Evolutionary conservation across 1,140 invertebrate genomes (phyloP).

Genomic region (Lepidotrigona ventralis): DNA sequence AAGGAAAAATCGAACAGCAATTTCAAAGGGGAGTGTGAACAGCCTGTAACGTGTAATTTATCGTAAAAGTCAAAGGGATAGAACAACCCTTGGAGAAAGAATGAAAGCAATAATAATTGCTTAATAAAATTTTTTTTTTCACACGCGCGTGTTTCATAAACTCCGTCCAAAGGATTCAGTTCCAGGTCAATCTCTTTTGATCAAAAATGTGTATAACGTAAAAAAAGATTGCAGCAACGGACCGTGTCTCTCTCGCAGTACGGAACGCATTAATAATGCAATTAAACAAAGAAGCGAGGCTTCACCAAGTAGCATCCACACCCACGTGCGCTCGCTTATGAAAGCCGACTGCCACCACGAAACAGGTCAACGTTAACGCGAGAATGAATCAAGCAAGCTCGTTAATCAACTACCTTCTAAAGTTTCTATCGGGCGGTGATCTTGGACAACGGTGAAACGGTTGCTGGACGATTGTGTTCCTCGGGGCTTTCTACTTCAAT

Average conservation of each 20-base stretch:
- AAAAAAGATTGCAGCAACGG: too few species aligned
- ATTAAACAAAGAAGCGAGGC: background rate
- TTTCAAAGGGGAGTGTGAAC: too few species aligned
- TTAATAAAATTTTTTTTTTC: too few species aligned
- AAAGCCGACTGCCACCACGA: constrained; percentile 10
- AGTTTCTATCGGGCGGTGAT: constrained; percentile 31
- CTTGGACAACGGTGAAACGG: constrained; percentile 22
- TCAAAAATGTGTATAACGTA: too few species aligned
- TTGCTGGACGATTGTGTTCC: constrained; percentile 21
- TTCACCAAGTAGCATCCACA: background rate
- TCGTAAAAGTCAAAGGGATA: too few species aligned
- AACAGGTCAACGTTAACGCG: constrained; percentile 46
- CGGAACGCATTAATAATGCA: background rate
- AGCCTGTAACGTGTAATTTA: too few species aligned
- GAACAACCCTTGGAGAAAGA: too few species aligned
- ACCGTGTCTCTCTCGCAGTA: background rate
- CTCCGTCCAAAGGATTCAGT: too few species aligned
- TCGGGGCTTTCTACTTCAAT: constrained; percentile 9
- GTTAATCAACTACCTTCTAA: constrained; percentile 33
- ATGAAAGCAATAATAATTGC: too few species aligned
- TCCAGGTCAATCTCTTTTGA: too few species aligned
- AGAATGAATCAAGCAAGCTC: constrained; percentile 41
- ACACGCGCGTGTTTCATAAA: too few species aligned
- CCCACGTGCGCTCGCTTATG: constrained; percentile 17
- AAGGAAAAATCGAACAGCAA: too few species aligned